A percentile compares a stretch with the other conserved stretches of the same genome.
phyloP scores from a whole-genome alignment of 2,888 invertebrate species.

The Watsonalla binaria region DNA sequence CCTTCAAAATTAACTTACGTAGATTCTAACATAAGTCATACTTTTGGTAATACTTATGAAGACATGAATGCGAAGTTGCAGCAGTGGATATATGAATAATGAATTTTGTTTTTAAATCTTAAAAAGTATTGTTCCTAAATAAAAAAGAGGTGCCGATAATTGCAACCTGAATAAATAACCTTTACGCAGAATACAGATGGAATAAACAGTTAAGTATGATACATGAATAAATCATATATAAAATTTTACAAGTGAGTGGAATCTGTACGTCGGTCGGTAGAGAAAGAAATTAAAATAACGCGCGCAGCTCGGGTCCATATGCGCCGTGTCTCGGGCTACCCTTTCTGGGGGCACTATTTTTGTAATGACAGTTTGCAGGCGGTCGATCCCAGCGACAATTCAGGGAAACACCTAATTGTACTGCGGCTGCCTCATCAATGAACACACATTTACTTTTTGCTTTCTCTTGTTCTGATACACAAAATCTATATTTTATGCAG shows the following conservation, averaged over 20 bases:
- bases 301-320: constrained; percentile 55
- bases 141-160: no score
- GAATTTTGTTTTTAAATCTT: no score
- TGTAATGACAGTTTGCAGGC: constrained; percentile 75
- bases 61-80: no score
- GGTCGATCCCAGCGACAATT: constrained; percentile 35
- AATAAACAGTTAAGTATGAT: no score
- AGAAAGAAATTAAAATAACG: constrained; percentile 60
- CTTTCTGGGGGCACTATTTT: constrained; percentile 76
- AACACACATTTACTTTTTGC: constrained; percentile 19
- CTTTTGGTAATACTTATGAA: no score
- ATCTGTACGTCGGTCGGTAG: constrained; percentile 16
- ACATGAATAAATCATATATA: constrained; percentile 15
- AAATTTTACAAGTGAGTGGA: constrained; percentile 15
- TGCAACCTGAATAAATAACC: no score
- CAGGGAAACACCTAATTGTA: constrained; percentile 70
- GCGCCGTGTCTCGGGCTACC: constrained; percentile 67
- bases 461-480: not conserved
- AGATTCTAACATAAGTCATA: no score
- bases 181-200: no score
- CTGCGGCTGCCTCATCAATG: constrained; percentile 48
- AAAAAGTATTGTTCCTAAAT: no score
- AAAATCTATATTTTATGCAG: no score
- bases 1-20: no score
- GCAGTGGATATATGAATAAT: no score